Base-by-base conservation (phyloP, 2,888 invertebrate species). In the Harpalus rubripes region DNA sequence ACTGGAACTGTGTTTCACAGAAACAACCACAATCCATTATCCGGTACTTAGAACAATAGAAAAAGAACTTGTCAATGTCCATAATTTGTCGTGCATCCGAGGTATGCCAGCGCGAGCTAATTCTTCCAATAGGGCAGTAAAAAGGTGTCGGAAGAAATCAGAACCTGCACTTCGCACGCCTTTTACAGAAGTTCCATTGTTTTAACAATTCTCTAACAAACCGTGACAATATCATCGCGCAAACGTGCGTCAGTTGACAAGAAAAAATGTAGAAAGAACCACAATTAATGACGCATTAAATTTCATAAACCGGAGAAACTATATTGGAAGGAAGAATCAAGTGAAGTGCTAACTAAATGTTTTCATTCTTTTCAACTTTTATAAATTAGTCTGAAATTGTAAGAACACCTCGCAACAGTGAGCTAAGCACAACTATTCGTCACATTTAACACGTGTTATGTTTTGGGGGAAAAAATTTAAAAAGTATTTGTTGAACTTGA, bases 141-240 rank as follows among this genome's bases (percentile, higher is more conserved):
- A 78, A 78, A 78, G n/a, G 76, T 78, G 76, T 56, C 76, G 76
- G 56, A 16, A n/a, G 52, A 76, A 76, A 76, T 22, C 18, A 52
- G 76, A 44, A 56, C 52, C 56, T 56, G 22, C 7, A 16, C n/a
- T 7, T 3, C 18, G n/a, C 56, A 52, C 12, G 59, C 52, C 52
- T 58, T 78, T 58, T 26, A 78, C n/a, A 26, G 56, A 12, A 78
- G 61, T 80, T 80, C 79, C 79, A 80, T 80, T 80, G 79, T 80
- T 80, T 80, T 80, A 80, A 80, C 79, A 80, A 80, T 80, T 61
- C 61, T 39, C 72, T 82, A 82, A 82, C 82, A 74, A 82, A 82
- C 61, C 82, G 74, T 82, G 65, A 82, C 82, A 58, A 56, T 52
- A 68, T 58, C 58, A 82, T 72, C 58, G 74, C 63, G 68, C 72